A percentile compares a stretch with the other conserved stretches of the same genome.
These are phyloP conservation scores for Cheilosia variabilis DNA, from an alignment of 2,888 invertebrate genomes.

Conservation along the genomic window DNA sequence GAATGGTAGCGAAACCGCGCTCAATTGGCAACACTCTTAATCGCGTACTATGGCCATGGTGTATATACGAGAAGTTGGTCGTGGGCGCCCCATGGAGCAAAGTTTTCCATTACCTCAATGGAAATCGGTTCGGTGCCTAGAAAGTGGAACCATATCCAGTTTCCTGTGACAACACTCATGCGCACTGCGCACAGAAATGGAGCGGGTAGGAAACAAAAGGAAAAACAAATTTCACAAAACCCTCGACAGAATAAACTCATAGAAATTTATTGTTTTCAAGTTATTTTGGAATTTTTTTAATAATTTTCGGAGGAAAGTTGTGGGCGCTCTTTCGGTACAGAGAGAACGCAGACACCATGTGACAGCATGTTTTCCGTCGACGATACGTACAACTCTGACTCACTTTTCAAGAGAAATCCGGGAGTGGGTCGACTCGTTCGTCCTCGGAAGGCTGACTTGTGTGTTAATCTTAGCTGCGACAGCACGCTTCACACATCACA, in stretches of 20 bases:
- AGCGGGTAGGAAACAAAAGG: neutral
- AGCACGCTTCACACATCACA: conserved; percentile 9
- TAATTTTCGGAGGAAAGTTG: conserved; percentile 17
- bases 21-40: conserved; percentile 42
- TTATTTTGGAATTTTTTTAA: conserved; percentile 63
- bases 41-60: neutral
- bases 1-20: neutral
- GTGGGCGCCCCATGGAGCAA: conserved; percentile 5
- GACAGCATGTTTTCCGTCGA: neutral
- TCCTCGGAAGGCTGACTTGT: neutral
- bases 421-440: neutral
- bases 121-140: conserved; percentile 1
- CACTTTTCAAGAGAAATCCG: conserved; percentile 1
- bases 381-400: conserved; percentile 12
- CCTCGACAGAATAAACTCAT: conserved; percentile 30
- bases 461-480: conserved; percentile 3
- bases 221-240: neutral
- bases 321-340: neutral
- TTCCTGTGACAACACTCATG: conserved; percentile 41
- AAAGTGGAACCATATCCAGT: conserved; percentile 8
- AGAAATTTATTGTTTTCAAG: conserved; percentile 58
- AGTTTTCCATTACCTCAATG: conserved; percentile 2
- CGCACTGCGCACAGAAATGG: conserved; percentile 1
- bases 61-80: neutral
- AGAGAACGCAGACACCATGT: neutral